phyloP scores from a whole-genome alignment of 2,113 vertebrate genomes.

The Dasyprocta punctata region DNA sequence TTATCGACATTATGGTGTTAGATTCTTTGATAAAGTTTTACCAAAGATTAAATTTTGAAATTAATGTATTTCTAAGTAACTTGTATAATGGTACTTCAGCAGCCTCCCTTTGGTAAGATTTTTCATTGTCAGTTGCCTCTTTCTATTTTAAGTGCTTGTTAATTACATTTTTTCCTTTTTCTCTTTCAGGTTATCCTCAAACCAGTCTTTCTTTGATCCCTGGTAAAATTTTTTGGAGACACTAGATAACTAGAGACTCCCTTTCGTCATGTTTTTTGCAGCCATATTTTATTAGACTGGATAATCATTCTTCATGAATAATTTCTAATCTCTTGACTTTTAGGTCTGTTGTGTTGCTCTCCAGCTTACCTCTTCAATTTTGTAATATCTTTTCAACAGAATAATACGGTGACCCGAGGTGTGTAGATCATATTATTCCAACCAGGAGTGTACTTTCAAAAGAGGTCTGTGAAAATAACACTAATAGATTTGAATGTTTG shows the following conservation, averaged over 20 bases:
- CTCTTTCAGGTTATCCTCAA: conserved; percentile 37
- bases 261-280: conserved; percentile 40
- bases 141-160: conserved; percentile 47
- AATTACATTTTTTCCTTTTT: conserved; percentile 63
- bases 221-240: neutral
- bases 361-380: conserved; percentile 47
- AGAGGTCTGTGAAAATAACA: conserved; percentile 66
- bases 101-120: conserved; percentile 21
- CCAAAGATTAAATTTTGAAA: conserved; percentile 12
- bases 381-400: conserved; percentile 42
- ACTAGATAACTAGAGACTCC: neutral
- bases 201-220: neutral
- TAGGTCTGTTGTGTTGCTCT: neutral
- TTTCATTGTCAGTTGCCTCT: conserved; percentile 55
- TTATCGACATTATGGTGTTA: neutral
- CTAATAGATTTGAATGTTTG: conserved; percentile 58
- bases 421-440: neutral
- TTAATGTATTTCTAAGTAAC: conserved; percentile 56
- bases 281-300: neutral
- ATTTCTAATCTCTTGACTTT: conserved; percentile 13
- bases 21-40: neutral
- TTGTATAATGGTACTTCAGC: conserved; percentile 47
- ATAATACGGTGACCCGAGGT: conserved; percentile 31
- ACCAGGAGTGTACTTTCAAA: neutral
- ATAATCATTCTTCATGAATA: conserved; percentile 56